Evolutionary conservation across 1,140 invertebrate genomes (phyloP), one percentile per base, ranked within the genome.

Genomic region (Atta colombica): DNA sequence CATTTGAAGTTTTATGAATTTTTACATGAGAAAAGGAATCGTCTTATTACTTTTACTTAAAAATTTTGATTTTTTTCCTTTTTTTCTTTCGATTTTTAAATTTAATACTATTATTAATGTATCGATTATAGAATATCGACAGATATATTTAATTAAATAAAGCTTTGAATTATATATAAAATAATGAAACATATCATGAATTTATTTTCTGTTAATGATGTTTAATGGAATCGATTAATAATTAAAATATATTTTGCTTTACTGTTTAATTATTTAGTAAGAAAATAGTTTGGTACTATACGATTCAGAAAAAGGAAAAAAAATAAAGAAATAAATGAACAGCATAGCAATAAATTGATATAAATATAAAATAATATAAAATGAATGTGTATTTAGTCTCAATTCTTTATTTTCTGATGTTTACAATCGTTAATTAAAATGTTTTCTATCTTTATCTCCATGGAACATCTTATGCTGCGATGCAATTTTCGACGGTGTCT

Each of bases 351-450:
- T 25, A 72, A 35, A 65, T n/a, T 65, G 0, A 25, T 51, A 28
- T 18, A 28, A 51, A 51, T 51, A 18, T 18, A 28, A 51, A 51
- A 72, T 72, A 28, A 31, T 45, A 7, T 10, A 1, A 45, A 45
- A 45, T 45, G 39, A 28, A 28, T 53, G 2, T 39, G 35, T 39
- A 8, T 18, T 51, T 51, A 12, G 16, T 31, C 3, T 72, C 51
- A 72, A 21, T 51, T 72, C 1, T 25, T 51, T 53, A 21, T 21
- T 2, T 25, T 16, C 21, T 16, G 14, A 3, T 49, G 35, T 31
- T 69, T 71, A 51, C 25, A 49, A 53, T 72, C 16, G 69, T 31
- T 3, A 61, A 77, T 77, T 77, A 45, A 77, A 39, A 28, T 39
- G 55, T 25, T 35, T 25, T 28, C 3, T 6, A 10, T 8, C 31